Percentiles rank a stretch among this genome's conserved stretches.
Evolutionary conservation across 2,888 invertebrate genomes (phyloP).

Genomic region (Polydrusus pterygomalis): DNA sequence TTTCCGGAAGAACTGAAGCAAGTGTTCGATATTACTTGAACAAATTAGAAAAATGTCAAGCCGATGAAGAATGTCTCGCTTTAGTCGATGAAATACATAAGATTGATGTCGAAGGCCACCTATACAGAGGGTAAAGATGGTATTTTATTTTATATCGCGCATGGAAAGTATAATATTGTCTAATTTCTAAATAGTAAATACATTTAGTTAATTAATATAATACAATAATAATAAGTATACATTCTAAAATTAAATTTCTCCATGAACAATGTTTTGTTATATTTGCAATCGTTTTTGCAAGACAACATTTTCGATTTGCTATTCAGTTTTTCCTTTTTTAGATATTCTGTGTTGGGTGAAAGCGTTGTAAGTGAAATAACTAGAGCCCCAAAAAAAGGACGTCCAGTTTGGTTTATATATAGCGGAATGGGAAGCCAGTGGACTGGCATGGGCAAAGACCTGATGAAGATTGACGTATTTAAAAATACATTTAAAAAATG

Average conservation of each 20-base stretch:
- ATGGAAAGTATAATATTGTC: too few relatives aligned
- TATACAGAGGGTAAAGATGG: slow-evolving; percentile 87
- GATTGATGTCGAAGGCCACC: slow-evolving; percentile 81
- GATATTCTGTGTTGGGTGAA: slow-evolving; percentile 57
- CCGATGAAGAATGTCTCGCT: slow-evolving; percentile 81
- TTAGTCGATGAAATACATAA: slow-evolving; percentile 83
- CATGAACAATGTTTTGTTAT: too few relatives aligned
- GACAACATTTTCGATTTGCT: too few relatives aligned
- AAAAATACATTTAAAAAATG: slow-evolving; percentile 74
- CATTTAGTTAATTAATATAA: too few relatives aligned
- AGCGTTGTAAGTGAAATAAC: too few relatives aligned
- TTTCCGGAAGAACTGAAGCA: slow-evolving; percentile 81
- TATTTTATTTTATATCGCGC: too few relatives aligned
- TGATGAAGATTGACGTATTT: slow-evolving; percentile 77
- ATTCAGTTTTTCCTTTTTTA: too few relatives aligned
- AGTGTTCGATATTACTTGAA: slow-evolving; percentile 80
- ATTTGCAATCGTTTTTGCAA: too few relatives aligned
- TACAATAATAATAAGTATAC: too few relatives aligned
- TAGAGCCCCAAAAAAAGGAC: slow-evolving; percentile 41
- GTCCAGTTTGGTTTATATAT: slow-evolving; percentile 80
- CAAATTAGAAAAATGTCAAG: slow-evolving; percentile 75
- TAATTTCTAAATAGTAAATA: too few relatives aligned
- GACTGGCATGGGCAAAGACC: slow-evolving; percentile 77
- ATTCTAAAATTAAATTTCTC: too few relatives aligned
- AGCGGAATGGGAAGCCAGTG: slow-evolving; percentile 83